A percentile compares a stretch with the other conserved stretches of the same genome.
Evolutionary conservation across 2,888 invertebrate species (phyloP).

Genomic region (Rutpela maculata): DNA sequence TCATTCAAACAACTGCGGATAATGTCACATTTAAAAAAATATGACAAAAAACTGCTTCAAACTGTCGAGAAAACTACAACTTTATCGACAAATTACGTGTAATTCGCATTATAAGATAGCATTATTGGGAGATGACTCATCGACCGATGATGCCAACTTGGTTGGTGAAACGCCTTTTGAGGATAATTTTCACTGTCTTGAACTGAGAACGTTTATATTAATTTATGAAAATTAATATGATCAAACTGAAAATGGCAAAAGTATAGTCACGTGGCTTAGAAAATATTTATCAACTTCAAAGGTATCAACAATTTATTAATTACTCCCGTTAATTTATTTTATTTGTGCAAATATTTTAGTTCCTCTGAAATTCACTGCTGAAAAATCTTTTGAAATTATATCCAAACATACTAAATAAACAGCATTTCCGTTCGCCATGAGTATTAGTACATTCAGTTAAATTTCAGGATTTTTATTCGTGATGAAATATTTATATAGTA

Average conservation of each 20-base stretch:
- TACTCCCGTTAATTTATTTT: neutral
- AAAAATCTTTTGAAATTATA: conserved; percentile 4
- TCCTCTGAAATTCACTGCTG: neutral
- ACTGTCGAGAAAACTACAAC: no score
- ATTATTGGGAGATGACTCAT: no score
- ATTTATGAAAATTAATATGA: no score
- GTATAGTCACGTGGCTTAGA: neutral
- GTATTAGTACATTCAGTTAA: neutral
- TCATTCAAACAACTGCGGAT: no score
- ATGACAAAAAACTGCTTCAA: no score
- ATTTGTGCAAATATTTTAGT: neutral
- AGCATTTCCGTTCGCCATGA: neutral
- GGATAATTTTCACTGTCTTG: no score
- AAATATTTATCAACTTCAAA: conserved; percentile 7
- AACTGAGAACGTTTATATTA: no score
- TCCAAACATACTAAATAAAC: conserved; percentile 3
- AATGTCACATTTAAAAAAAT: no score
- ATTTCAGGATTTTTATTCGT: neutral
- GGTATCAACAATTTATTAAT: neutral
- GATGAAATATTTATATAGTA: conserved; percentile 6
- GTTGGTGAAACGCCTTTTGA: no score
- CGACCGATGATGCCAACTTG: neutral
- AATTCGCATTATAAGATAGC: no score
- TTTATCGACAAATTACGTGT: no score
- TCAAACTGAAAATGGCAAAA: neutral